Conservation (phyloP, 2,797 vertebrate species). For the Chloroceryle inda region DNA sequence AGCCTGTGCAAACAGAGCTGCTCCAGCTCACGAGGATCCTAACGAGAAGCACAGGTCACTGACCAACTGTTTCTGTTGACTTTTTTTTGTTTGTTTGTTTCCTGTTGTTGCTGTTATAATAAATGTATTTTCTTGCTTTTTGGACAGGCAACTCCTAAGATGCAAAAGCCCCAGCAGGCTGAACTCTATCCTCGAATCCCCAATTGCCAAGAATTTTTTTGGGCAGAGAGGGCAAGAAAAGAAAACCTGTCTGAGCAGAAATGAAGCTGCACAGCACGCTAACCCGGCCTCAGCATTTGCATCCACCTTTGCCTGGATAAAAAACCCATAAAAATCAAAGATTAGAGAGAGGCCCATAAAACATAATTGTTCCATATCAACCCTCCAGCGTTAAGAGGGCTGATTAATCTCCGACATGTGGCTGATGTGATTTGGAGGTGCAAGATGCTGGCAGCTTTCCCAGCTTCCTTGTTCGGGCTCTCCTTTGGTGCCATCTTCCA, state of each 20-base stretch:
- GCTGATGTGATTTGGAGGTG: conserved; percentile 27
- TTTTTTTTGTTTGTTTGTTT: neutral
- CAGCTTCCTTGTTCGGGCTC: neutral
- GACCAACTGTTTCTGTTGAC: neutral
- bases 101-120: neutral
- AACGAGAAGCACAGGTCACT: neutral
- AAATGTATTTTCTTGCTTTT: neutral
- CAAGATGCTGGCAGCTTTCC: conserved; percentile 16
- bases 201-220: neutral
- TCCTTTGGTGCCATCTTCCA: neutral
- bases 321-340: neutral
- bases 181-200: neutral
- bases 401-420: neutral
- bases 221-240: neutral
- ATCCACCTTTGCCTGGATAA: neutral
- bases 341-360: neutral
- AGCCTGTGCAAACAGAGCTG: accelerated
- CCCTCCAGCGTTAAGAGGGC: neutral
- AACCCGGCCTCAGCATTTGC: neutral
- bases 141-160: neutral
- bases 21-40: accelerated
- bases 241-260: neutral
- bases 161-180: neutral
- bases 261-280: accelerated
- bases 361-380: neutral